Conservation (phyloP, 2,797 vertebrate genomes). For the Streptopelia turtur region DNA sequence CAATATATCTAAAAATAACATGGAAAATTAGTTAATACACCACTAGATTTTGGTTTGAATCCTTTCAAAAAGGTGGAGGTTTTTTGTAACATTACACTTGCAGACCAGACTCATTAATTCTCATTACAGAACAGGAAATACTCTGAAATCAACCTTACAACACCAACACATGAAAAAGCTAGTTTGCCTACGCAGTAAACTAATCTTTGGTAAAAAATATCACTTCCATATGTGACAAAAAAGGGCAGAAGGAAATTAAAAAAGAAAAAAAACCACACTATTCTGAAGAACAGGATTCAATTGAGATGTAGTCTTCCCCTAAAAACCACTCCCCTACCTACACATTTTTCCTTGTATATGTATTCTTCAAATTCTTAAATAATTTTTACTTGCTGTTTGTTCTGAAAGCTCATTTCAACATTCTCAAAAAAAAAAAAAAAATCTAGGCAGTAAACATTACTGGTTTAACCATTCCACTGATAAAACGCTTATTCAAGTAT, state of each 20-base stretch:
- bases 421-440: not conserved
- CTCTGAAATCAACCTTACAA: not conserved
- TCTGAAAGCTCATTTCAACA: not conserved
- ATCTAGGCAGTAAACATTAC: not conserved
- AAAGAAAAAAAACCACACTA: not conserved
- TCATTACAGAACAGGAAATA: not conserved
- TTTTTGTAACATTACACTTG: not conserved
- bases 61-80: not conserved
- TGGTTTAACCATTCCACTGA: not conserved
- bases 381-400: not conserved
- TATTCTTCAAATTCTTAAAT: not conserved
- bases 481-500: not conserved
- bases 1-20: not conserved
- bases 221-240: not conserved
- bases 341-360: accelerated
- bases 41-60: not conserved
- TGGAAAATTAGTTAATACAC: not conserved
- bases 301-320: too few relatives aligned
- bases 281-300: not conserved
- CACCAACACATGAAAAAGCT: not conserved
- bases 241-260: not conserved
- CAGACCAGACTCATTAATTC: not conserved
- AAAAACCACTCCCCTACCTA: not conserved
- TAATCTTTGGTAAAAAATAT: not conserved
- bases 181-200: not conserved